Conservation (phyloP, 2,797 vertebrate species). For the Adelosebastes latens region DNA sequence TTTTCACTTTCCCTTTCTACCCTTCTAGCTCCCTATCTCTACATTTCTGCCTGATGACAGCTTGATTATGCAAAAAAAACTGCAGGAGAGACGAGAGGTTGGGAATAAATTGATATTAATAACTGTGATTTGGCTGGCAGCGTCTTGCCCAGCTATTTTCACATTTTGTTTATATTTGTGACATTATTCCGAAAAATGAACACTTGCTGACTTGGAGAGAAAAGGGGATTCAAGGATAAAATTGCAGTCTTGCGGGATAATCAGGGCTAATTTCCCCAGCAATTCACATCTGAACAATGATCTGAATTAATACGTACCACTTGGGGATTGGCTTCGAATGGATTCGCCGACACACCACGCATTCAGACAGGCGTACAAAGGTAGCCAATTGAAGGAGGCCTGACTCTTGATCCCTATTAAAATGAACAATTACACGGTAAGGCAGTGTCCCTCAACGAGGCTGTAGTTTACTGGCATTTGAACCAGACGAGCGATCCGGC, state of each 20-base stretch:
- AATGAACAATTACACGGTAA: conserved; percentile 43
- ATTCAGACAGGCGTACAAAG: conserved; percentile 15
- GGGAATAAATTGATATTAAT: conserved; percentile 82
- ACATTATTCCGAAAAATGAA: conserved; percentile 60
- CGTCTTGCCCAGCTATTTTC: conserved; percentile 67
- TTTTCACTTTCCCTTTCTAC: conserved; percentile 22
- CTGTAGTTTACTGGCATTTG: conserved; percentile 37
- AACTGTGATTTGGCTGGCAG: conserved; percentile 77
- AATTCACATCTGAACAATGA: conserved; percentile 44
- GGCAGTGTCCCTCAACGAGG: conserved; percentile 19
- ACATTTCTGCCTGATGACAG: conserved; percentile 74
- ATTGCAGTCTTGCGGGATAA: conserved; percentile 39
- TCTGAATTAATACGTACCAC: conserved; percentile 42
- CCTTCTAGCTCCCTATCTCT: conserved; percentile 44
- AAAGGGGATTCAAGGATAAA: conserved; percentile 39
- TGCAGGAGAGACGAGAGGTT: conserved; percentile 70
- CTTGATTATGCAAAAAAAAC: conserved; percentile 78
- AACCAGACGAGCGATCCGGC: conserved; percentile 32
- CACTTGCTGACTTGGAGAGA: conserved; percentile 43
- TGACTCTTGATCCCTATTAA: conserved; percentile 51
- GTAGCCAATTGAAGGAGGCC: conserved; percentile 24
- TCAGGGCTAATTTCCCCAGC: conserved; percentile 47
- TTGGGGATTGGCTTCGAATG: conserved; percentile 18
- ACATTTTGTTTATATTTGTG: conserved; percentile 72
- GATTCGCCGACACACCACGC: conserved; percentile 6